Conservation (phyloP, 2,113 vertebrate genomes). For the Nicator chloris region DNA sequence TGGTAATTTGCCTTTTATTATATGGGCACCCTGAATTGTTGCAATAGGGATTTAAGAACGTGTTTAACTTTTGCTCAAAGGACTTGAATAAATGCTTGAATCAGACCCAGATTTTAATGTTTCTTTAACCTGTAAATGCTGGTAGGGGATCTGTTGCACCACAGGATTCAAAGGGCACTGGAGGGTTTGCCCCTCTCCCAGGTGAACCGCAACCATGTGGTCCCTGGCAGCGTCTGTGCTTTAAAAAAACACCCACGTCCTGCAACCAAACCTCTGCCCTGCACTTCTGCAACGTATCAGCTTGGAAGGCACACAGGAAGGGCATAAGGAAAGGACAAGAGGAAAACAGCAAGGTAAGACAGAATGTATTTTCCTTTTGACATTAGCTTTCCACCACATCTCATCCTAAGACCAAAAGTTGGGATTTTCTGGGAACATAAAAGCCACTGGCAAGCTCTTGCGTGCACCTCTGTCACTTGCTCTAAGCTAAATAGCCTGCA, state of each 20-base stretch:
- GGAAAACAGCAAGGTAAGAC: background rate
- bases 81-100: background rate
- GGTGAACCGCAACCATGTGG: rapidly evolving
- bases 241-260: background rate
- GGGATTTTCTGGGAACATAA: background rate
- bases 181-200: background rate
- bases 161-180: background rate
- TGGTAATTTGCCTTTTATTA: background rate
- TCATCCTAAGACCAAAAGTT: background rate
- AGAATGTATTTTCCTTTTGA: background rate
- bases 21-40: background rate
- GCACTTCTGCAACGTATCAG: background rate
- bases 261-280: background rate
- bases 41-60: background rate
- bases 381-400: background rate
- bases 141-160: background rate
- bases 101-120: background rate
- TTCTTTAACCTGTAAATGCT: background rate
- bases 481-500: background rate
- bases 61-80: background rate
- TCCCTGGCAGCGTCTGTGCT: background rate
- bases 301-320: rapidly evolving
- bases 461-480: background rate
- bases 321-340: background rate
- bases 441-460: background rate